Percentiles rank a stretch among this genome's conserved stretches.
Conservation (phyloP, 2,888 invertebrate genomes). For the Drosophila affinis region DNA sequence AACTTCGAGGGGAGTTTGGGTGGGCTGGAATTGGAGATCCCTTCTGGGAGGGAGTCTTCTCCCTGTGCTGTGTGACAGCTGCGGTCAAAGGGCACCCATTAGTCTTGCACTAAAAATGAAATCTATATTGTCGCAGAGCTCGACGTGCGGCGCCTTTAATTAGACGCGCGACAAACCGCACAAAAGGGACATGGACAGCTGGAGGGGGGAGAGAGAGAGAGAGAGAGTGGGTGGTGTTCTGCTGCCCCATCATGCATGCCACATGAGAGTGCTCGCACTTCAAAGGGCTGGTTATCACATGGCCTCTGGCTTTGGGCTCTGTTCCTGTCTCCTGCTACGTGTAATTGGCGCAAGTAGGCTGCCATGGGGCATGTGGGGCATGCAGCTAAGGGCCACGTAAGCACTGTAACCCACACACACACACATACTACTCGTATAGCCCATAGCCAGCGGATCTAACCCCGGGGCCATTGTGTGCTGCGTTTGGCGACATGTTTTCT, state of each 20-base stretch:
- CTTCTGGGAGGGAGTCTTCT: not conserved
- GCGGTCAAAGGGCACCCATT: slow-evolving; percentile 74
- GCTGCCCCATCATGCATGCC: slow-evolving; percentile 9
- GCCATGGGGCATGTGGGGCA: slow-evolving; percentile 26
- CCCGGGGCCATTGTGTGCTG: slow-evolving; percentile 35
- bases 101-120: slow-evolving; percentile 74
- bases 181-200: slow-evolving; percentile 15
- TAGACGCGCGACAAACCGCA: slow-evolving; percentile 57
- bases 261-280: slow-evolving; percentile 39
- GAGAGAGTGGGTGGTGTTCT: not conserved
- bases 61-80: slow-evolving; percentile 53
- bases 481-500: slow-evolving; percentile 60
- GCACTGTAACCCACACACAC: slow-evolving; percentile 20
- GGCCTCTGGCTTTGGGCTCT: slow-evolving; percentile 13
- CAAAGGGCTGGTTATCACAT: slow-evolving; percentile 66
- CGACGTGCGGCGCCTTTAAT: slow-evolving; percentile 74
- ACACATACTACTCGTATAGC: slow-evolving; percentile 5
- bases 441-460: slow-evolving; percentile 15
- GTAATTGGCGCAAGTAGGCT: slow-evolving; percentile 71
- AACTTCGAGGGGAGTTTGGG: not conserved
- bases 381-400: slow-evolving; percentile 57
- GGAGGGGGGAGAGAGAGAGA: slow-evolving; percentile 25
- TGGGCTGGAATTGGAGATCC: not conserved
- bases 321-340: slow-evolving; percentile 26
- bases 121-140: slow-evolving; percentile 56